These are phyloP conservation scores for Ptychoptera contaminata DNA, from an alignment of 2,888 invertebrate genomes.

Conservation along the genomic window DNA sequence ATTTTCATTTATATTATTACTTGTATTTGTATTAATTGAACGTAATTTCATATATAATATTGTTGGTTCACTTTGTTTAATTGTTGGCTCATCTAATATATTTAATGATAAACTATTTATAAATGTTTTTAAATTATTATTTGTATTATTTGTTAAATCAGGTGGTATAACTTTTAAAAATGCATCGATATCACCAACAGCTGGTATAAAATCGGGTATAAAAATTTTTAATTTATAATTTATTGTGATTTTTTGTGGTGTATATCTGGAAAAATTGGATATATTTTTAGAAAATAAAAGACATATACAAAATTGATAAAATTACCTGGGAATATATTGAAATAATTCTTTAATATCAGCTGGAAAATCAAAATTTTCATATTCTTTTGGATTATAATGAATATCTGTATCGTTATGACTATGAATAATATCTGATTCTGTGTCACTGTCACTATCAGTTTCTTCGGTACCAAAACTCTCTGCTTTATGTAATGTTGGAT, in stretches of 20 bases:
- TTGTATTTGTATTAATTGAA: slow-evolving; percentile 37
- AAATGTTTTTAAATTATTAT: slow-evolving; percentile 42
- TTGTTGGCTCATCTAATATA: slow-evolving; percentile 74
- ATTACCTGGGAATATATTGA: slow-evolving; percentile 77
- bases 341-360: slow-evolving; percentile 83
- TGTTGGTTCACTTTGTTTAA: slow-evolving; percentile 91
- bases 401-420: slow-evolving; percentile 4
- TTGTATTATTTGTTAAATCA: slow-evolving; percentile 33
- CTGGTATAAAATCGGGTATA: slow-evolving; percentile 92
- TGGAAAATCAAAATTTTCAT: slow-evolving; percentile 64
- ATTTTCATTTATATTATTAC: slow-evolving; percentile 19
- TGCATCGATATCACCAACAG: slow-evolving; percentile 97
- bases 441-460: background rate
- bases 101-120: slow-evolving; percentile 27
- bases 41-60: slow-evolving; percentile 81
- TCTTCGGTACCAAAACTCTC: slow-evolving; percentile 3
- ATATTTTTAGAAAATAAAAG: slow-evolving; percentile 5
- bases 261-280: too few relatives aligned
- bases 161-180: slow-evolving; percentile 88
- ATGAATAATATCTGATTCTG: background rate
- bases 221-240: slow-evolving; percentile 86
- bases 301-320: background rate
- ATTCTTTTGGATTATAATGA: slow-evolving; percentile 50
- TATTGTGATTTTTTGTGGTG: slow-evolving; percentile 80
- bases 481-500: background rate